These are phyloP conservation scores for Drosophila pseudotalamancana DNA, from an alignment of 2,888 invertebrate genomes.

Conservation along the genomic window DNA sequence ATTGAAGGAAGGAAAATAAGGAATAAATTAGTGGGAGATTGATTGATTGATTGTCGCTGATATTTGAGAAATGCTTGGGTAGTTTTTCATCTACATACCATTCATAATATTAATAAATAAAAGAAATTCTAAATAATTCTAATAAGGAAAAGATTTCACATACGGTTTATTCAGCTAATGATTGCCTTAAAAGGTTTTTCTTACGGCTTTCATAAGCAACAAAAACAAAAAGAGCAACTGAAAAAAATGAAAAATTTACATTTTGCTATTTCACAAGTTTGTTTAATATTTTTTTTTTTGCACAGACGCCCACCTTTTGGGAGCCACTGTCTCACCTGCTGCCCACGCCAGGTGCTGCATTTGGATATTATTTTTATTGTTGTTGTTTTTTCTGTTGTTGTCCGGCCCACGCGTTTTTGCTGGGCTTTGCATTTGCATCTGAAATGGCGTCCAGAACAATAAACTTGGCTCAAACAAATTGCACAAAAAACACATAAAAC, in stretches of 20 bases:
- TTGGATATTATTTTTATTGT: not conserved
- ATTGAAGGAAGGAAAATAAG: too few relatives aligned
- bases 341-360: slow-evolving; percentile 26
- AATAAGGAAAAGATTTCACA: too few relatives aligned
- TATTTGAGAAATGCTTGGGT: too few relatives aligned
- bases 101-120: too few relatives aligned
- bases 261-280: slow-evolving; percentile 26
- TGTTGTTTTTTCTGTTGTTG: slow-evolving; percentile 13
- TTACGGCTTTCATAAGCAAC: not conserved
- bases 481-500: slow-evolving; percentile 1
- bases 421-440: slow-evolving; percentile 27
- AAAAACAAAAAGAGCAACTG: too few relatives aligned
- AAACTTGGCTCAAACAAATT: slow-evolving; percentile 48
- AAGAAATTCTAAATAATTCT: not conserved
- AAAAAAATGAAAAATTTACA: not conserved
- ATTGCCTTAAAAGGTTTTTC: slow-evolving; percentile 4
- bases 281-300: slow-evolving; percentile 5
- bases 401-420: slow-evolving; percentile 24
- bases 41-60: too few relatives aligned
- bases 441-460: slow-evolving; percentile 53
- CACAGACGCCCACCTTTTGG: slow-evolving; percentile 18
- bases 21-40: too few relatives aligned
- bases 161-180: not conserved
- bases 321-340: slow-evolving; percentile 17
- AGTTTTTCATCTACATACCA: too few relatives aligned